Base-by-base conservation (phyloP, 2,888 invertebrate species). In the Hesperia comma region DNA sequence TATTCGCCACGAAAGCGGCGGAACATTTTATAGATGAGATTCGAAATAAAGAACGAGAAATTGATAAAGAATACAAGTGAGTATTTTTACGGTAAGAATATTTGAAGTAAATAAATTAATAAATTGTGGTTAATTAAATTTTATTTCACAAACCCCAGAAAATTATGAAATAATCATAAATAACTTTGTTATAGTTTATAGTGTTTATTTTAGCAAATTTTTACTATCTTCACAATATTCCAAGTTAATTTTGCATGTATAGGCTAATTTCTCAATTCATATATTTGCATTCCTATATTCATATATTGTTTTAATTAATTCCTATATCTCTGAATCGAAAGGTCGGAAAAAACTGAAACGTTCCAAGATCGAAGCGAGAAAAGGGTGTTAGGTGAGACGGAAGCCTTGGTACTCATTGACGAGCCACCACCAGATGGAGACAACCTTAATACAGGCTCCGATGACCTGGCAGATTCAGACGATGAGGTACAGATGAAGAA, bases 351-450 rank as follows among this genome's bases (percentile, higher is more conserved):
- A 19, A 17, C 19, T 3, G 33, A 66, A 32, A 53, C 51, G 4
- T 4, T 26, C 7, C 40, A 14, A 32, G 64, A 58, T 53, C 40
- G 64, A 64, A 58, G 58, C 53, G 14, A 53, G 5, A 32, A 58
- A 7, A 33, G 46, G 0, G 21, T 71, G 0, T 64, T 77, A 4
- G 62, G 72, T 7, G 75, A 76, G 17, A 41, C 67, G 0, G 75
- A 81, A 68, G 82, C 76, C 0, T 60, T 76, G 7, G 61, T 71
- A 0, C 61, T 83, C 3, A 37, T 84, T 0, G 60, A 75, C 10
- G 79, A 75, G 0, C 83, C 83, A 0, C 72, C 74, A 5, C 77
- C 82, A 10, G 84, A 85, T 33, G 84, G 85, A 0, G 84, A 84
- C 61, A 75, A 82, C 17, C 64, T 82, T 17, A 76, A 77, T 0